Conservation (phyloP, 92 coral and sea anemone species). For the Diadumene lineata region DNA sequence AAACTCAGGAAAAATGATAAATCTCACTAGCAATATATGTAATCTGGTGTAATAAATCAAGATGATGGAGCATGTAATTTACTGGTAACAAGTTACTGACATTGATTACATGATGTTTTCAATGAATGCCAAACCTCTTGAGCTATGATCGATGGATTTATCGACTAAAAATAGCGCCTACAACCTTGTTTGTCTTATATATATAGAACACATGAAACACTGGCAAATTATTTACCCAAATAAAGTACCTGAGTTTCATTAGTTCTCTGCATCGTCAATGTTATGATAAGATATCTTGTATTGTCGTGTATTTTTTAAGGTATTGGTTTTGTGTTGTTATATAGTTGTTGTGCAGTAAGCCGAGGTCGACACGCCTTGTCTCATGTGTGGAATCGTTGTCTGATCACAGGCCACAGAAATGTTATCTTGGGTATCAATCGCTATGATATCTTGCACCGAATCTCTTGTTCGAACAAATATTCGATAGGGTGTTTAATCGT, state of each 20-base stretch:
- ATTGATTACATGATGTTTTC: conserved; percentile 12
- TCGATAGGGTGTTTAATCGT: neutral
- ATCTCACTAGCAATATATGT: conserved; percentile 14
- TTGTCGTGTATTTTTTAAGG: too few species aligned
- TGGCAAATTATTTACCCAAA: too few species aligned
- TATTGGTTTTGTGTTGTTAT: neutral
- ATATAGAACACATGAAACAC: neutral
- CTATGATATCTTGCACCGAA: conserved; percentile 2
- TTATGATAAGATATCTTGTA: too few species aligned
- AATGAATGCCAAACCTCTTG: conserved; percentile 14
- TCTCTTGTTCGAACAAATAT: neutral
- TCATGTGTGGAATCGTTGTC: conserved; percentile 4
- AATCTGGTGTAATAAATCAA: conserved; percentile 11
- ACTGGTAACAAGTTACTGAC: conserved; percentile 14
- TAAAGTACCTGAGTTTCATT: too few species aligned
- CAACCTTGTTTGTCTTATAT: neutral
- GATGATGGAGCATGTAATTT: conserved; percentile 6
- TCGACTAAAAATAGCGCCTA: conserved; percentile 2
- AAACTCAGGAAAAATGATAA: conserved; percentile 1
- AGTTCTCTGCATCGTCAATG: too few species aligned
- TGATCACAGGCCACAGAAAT: conserved; percentile 4
- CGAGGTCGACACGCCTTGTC: conserved; percentile 8
- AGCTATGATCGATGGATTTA: conserved; percentile 13
- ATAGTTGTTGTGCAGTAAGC: neutral
- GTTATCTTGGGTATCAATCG: conserved; percentile 16